Evolutionary conservation across 1,140 invertebrate species (phyloP).

Genomic region (Heliconius melpomene): DNA sequence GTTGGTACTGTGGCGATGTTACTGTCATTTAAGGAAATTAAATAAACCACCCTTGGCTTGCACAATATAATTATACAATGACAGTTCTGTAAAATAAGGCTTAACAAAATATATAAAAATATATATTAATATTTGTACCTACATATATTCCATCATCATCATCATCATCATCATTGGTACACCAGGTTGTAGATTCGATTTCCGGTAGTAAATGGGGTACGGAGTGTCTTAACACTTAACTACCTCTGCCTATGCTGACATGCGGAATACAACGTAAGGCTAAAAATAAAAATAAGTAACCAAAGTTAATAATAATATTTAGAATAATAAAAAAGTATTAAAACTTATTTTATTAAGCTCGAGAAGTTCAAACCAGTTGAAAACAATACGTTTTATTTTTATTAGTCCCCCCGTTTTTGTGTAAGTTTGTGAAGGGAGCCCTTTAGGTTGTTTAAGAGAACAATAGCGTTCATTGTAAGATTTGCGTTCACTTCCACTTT

Average conservation of each 20-base stretch:
- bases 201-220: no score
- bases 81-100: background rate
- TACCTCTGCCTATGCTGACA: no score
- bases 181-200: background rate
- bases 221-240: no score
- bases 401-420: constrained; percentile 2
- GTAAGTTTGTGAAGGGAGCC: constrained; percentile 25
- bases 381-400: constrained; percentile 12
- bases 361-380: background rate
- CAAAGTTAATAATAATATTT: background rate
- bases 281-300: background rate
- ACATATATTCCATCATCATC: background rate
- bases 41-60: constrained; percentile 57
- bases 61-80: constrained; percentile 25
- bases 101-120: constrained; percentile 6
- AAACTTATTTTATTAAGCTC: constrained; percentile 3
- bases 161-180: background rate
- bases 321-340: background rate
- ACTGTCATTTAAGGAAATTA: constrained; percentile 68
- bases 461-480: constrained; percentile 25
- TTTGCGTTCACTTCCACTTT: constrained; percentile 17
- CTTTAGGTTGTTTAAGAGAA: constrained; percentile 30
- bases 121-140: background rate
- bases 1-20: constrained; percentile 16
- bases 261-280: no score